Evolutionary conservation across 2,113 vertebrate species (phyloP).

Genomic region (Nematolebias whitei): DNA sequence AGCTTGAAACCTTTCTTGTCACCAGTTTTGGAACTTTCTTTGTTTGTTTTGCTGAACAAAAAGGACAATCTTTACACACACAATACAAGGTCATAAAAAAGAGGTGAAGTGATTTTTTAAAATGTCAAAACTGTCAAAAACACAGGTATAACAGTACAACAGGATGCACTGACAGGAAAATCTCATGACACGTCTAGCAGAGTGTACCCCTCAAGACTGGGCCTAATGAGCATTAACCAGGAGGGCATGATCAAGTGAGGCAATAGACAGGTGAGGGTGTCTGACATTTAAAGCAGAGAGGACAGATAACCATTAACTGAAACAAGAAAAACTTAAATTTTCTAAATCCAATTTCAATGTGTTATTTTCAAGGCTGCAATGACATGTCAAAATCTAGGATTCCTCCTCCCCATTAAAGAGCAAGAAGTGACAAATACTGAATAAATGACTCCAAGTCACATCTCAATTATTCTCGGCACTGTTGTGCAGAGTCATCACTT

Average conservation of each 20-base stretch:
- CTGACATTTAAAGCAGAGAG: neutral
- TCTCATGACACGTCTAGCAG: neutral
- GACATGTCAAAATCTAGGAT: conserved; percentile 49
- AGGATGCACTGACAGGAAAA: neutral
- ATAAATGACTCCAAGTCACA: conserved; percentile 34
- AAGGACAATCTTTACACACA: conserved; percentile 5
- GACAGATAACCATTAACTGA: neutral
- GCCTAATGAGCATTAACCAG: conserved; percentile 1
- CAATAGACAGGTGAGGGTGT: neutral
- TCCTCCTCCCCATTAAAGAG: conserved; percentile 26
- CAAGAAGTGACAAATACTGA: conserved; percentile 37
- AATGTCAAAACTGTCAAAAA: neutral
- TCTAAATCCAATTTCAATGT: conserved; percentile 15
- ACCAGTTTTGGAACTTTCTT: neutral
- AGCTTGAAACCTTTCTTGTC: neutral
- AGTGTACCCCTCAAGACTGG: neutral
- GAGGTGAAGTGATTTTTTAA: neutral
- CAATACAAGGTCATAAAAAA: neutral
- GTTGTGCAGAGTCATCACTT: conserved; percentile 70
- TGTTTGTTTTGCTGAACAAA: neutral
- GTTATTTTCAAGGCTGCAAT: conserved; percentile 46
- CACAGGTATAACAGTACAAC: neutral
- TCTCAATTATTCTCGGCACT: conserved; percentile 71
- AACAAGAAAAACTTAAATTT: conserved; percentile 12
- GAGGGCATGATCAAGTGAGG: neutral